Evolutionary conservation across 2,113 vertebrate genomes (phyloP).

Genomic region (Tyto alba): DNA sequence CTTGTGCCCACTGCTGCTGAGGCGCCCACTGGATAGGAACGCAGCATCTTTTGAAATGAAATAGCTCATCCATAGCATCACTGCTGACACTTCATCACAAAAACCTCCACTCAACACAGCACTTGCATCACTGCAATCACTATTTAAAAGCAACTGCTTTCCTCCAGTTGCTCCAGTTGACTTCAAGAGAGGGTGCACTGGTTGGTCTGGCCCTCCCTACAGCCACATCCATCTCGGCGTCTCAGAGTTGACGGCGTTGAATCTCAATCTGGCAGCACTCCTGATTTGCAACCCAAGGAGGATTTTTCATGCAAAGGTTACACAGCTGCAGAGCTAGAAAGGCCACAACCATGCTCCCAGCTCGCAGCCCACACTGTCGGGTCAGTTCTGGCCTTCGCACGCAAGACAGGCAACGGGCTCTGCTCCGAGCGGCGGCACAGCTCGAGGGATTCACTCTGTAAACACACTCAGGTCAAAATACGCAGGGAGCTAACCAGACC

Average conservation of each 20-base stretch:
- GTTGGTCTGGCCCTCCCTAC: not conserved
- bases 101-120: not conserved
- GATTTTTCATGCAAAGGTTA: not conserved
- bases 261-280: not conserved
- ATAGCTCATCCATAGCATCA: not conserved
- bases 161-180: not conserved
- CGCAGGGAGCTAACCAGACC: not conserved
- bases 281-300: not conserved
- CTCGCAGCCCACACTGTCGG: not conserved
- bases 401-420: not conserved
- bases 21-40: not conserved
- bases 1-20: not conserved
- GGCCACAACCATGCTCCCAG: not conserved
- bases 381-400: not conserved
- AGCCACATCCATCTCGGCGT: not conserved
- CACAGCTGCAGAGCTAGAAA: not conserved
- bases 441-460: not conserved
- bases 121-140: not conserved
- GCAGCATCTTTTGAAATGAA: not conserved
- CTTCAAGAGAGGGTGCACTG: not conserved
- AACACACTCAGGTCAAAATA: not conserved
- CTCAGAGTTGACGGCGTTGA: accelerated
- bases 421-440: not conserved
- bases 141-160: not conserved
- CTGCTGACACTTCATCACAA: not conserved